Conservation (phyloP, 2,888 invertebrate genomes). For the Eupithecia abbreviata region DNA sequence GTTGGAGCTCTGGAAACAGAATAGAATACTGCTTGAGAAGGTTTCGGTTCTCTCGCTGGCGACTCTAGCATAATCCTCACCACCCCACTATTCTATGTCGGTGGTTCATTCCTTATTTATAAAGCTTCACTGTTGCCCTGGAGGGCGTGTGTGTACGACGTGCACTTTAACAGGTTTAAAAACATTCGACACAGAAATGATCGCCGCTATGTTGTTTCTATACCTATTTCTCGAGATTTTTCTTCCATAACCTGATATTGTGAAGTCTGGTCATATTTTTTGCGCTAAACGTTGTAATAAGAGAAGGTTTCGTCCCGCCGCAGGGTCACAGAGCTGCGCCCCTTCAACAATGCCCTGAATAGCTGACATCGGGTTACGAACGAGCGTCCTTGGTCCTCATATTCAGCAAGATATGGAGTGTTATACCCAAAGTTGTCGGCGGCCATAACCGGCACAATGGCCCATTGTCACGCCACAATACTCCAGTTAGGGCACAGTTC, state of each 20-base stretch:
- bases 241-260: not conserved
- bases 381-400: constrained; percentile 8
- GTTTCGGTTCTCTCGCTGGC: not conserved
- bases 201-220: not conserved
- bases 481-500: constrained; percentile 21
- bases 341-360: constrained; percentile 3
- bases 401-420: constrained; percentile 28
- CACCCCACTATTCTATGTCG: not conserved
- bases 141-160: not conserved
- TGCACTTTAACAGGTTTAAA: not conserved
- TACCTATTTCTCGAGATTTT: not conserved
- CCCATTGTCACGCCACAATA: constrained; percentile 36
- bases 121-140: not conserved
- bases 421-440: constrained; percentile 27
- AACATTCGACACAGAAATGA: not conserved
- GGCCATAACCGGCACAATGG: constrained; percentile 31
- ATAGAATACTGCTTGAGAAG: not conserved
- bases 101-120: not conserved
- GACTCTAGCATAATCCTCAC: not conserved
- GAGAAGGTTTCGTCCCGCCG: not conserved
- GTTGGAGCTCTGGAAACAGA: not conserved
- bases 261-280: not conserved
- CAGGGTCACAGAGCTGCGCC: not conserved
- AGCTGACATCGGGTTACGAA: constrained; percentile 7
- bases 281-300: not conserved